Percentiles rank a stretch among this genome's conserved stretches.
Evolutionary conservation across 2,797 vertebrate species (phyloP).

Genomic region (Echeneis naucrates): DNA sequence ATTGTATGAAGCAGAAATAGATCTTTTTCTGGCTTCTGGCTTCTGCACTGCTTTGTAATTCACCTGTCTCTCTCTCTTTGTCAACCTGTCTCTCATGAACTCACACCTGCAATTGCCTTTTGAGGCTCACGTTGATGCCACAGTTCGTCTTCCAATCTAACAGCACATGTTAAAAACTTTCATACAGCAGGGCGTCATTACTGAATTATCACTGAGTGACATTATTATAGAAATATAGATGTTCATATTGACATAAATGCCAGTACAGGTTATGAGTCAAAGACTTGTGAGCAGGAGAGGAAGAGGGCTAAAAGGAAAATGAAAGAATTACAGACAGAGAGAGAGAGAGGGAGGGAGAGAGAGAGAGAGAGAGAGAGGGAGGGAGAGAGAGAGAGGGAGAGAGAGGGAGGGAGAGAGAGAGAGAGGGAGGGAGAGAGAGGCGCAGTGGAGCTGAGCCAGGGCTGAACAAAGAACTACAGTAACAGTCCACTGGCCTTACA

Average conservation of each 20-base stretch:
- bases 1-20: conserved; percentile 20
- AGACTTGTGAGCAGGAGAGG: background rate
- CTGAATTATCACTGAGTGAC: background rate
- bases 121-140: too few species aligned
- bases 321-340: background rate
- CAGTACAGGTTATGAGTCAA: conserved; percentile 24
- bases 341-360: conserved; percentile 7
- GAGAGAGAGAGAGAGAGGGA: conserved; percentile 23
- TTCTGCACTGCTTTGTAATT: conserved; percentile 8
- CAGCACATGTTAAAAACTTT: background rate
- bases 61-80: conserved; percentile 29
- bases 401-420: conserved; percentile 17
- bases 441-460: conserved; percentile 70
- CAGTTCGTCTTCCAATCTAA: background rate
- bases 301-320: background rate
- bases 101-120: too few species aligned
- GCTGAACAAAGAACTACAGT: conserved; percentile 83
- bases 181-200: background rate
- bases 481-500: conserved; percentile 77
- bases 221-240: background rate
- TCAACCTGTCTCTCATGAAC: conserved; percentile 19
- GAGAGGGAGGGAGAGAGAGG: conserved; percentile 28
- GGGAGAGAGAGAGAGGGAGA: conserved; percentile 25
- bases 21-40: background rate
- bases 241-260: conserved; percentile 2